phyloP scores from a whole-genome alignment of 2,113 vertebrate genomes.

The Herpetotheres cachinnans region DNA sequence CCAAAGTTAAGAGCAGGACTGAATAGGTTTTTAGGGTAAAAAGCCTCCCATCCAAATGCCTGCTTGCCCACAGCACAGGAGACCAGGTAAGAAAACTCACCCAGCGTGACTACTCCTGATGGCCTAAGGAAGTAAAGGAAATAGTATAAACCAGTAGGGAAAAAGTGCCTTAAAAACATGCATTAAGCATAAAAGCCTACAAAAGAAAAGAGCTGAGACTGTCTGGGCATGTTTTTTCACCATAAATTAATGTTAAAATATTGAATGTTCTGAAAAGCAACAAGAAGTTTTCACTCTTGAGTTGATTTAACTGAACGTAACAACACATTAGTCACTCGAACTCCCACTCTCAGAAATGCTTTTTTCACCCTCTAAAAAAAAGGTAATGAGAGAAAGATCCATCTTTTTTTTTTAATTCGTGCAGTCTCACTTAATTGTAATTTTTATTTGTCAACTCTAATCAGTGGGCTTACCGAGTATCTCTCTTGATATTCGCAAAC shows the following conservation, averaged over 20 bases:
- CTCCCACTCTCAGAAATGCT: neutral
- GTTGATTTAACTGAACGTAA: neutral
- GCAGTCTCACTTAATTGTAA: neutral
- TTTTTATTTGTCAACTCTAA: neutral
- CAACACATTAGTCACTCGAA: neutral
- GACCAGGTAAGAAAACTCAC: neutral
- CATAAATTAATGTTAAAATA: slow-evolving; percentile 25
- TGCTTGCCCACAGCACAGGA: neutral
- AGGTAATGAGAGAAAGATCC: neutral
- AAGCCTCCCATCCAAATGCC: neutral
- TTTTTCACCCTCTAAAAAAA: neutral
- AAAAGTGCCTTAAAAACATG: neutral
- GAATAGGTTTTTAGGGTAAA: neutral
- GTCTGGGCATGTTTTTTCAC: neutral
- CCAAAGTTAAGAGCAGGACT: neutral
- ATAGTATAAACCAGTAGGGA: neutral
- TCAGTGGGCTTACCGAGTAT: neutral
- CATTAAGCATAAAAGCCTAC: neutral
- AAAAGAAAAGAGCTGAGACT: neutral
- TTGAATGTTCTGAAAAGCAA: slow-evolving; percentile 10
- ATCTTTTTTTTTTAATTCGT: neutral
- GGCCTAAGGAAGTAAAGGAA: neutral
- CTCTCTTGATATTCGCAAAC: neutral
- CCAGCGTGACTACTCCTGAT: neutral
- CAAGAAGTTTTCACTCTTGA: slow-evolving; percentile 23